These are phyloP conservation scores for Dicerorhinus sumatrensis DNA, from an alignment of 2,113 vertebrate species.

Conservation along the genomic window DNA sequence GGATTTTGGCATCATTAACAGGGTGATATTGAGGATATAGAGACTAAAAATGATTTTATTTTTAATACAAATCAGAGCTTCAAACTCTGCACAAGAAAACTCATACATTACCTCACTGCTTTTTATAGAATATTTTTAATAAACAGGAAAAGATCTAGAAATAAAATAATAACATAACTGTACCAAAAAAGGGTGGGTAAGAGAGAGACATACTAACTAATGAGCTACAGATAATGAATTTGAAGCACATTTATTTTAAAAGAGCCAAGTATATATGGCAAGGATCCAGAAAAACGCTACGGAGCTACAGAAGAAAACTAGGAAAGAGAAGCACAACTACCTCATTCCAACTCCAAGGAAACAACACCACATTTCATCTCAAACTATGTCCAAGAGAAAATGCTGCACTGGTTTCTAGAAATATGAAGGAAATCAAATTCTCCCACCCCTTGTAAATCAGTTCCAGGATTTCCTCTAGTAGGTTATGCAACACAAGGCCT, in stretches of 20 bases:
- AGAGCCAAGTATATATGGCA: neutral
- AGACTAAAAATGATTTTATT: neutral
- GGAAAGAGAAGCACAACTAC: neutral
- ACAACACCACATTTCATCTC: neutral
- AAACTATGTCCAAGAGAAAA: conserved; percentile 62
- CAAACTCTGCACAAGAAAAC: neutral
- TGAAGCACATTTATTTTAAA: conserved; percentile 52
- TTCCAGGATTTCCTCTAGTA: conserved; percentile 67
- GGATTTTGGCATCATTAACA: neutral
- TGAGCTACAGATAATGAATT: neutral
- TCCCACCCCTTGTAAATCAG: conserved; percentile 65
- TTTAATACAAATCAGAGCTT: conserved; percentile 43
- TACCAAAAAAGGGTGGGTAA: neutral
- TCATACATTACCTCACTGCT: neutral
- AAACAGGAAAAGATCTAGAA: conserved; percentile 61
- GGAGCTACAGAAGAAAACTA: neutral
- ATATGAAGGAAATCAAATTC: conserved; percentile 65
- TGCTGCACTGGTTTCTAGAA: conserved; percentile 52
- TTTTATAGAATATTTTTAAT: conserved; percentile 34
- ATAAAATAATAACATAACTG: conserved; percentile 38
- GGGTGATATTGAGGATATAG: neutral
- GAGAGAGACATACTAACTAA: conserved; percentile 19
- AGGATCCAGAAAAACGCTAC: neutral
- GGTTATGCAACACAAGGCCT: conserved; percentile 57
- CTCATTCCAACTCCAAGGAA: neutral